Base-by-base conservation (phyloP, 2,888 invertebrate genomes). In the Sarcophaga rosellei region DNA sequence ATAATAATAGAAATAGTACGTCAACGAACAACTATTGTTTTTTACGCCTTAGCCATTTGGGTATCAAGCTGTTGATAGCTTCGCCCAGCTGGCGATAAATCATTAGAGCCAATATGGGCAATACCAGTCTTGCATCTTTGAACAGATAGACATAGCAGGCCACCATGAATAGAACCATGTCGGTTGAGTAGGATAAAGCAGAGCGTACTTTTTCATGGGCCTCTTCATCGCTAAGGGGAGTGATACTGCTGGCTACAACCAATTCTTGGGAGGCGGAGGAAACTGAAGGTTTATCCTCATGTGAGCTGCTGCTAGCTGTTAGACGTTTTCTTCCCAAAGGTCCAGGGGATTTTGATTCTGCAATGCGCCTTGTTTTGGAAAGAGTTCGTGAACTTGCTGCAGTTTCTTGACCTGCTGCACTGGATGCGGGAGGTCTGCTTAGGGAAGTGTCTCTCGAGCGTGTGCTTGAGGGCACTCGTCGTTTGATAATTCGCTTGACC, bases 141-240 rank as follows among this genome's bases (percentile, higher is more conserved):
- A 97, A 97, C 80, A 97, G 93, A 93, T 97, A 97, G 57, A 97
- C 94, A 95, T 97, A 97, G 92, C 96, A 95, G 35, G 97, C 97
- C 17, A 97, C 95, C 59, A 95, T 88, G 84, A 97, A 95, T 90
- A 97, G 94, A 63, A 96, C 95, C 83, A 97, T 92, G 92, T 97
- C 97, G 0, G 96, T 96, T 35, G 95, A 93, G 91, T 96, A 97
- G 91, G 96, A 96, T 35, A 97, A 94, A 0, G 95, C 95, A 2
- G 96, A 95, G 87, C 95, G 94, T 1, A 96, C 96, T 88, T 95
- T 96, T 53, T 94, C 94, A 90, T 96, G 95, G 0, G 96, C 95
- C 89, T 95, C 94, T 87, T 95, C 94, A 86, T 95, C 66, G 72
- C 83, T 76, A 21, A 81, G 17, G 21, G 84, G 59, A 10, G 73